Conservation (phyloP, 2,113 vertebrate species). For the Muntiacus reevesi region DNA sequence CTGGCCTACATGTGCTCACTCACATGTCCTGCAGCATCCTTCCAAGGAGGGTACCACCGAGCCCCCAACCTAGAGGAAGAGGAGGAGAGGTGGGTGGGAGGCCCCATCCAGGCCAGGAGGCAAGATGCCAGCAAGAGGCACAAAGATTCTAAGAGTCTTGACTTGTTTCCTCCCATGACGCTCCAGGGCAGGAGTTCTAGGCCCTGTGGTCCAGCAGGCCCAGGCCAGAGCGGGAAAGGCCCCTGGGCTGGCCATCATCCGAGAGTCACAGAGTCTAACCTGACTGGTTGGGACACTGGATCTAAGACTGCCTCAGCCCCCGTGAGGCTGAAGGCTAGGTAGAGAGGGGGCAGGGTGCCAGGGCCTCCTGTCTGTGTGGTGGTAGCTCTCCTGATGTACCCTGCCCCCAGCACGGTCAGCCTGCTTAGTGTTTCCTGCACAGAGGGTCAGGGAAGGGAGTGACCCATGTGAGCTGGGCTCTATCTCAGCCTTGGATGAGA, state of each 20-base stretch:
- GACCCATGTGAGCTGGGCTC: not conserved
- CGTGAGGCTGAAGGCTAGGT: not conserved
- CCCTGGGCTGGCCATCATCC: not conserved
- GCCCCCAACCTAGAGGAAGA: constrained; percentile 88
- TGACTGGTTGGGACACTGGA: not conserved
- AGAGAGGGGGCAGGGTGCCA: not conserved
- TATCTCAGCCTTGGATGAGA: not conserved
- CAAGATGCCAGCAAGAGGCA: not conserved
- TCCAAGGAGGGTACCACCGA: constrained; percentile 94
- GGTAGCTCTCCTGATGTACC: not conserved
- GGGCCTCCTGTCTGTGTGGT: not conserved
- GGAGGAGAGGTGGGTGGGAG: not conserved
- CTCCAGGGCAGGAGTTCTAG: not conserved
- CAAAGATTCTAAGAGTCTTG: not conserved
- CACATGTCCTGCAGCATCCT: constrained; percentile 98
- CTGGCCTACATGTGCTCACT: constrained; percentile 77
- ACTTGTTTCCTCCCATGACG: not conserved
- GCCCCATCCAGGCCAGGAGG: not conserved
- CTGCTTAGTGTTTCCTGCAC: not conserved
- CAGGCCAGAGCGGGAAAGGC: not conserved
- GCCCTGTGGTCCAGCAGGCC: not conserved
- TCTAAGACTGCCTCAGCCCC: not conserved
- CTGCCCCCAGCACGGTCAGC: not conserved
- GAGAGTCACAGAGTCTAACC: not conserved
- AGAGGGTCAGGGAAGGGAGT: not conserved